Base-by-base conservation (phyloP, 2,888 invertebrate genomes). In the Pristionchus maxplancki region DNA sequence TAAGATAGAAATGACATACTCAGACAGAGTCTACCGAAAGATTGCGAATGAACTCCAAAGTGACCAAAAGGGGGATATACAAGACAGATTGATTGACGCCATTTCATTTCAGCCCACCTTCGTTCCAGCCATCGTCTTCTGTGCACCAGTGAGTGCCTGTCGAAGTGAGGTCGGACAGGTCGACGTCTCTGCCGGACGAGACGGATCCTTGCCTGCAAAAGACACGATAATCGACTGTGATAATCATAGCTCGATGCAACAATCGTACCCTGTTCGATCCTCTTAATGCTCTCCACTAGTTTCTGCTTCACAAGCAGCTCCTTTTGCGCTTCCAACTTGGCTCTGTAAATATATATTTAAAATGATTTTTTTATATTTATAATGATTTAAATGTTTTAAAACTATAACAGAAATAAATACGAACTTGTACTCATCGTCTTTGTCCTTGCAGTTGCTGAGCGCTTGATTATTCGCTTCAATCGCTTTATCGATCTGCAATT, bases 371-470 rank as follows among this genome's bases (percentile, higher is more conserved):
- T n/a, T n/a, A n/a, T n/a, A n/a, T n/a, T n/a, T n/a, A n/a, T n/a
- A n/a, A n/a, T n/a, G n/a, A n/a, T n/a, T n/a, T n/a, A n/a, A n/a
- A n/a, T n/a, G 17, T 37, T 3, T 50, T 9, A 1, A 40, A 81
- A n/a, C n/a, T n/a, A 40, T 40, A 48, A 40, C 9, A 28, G 17
- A 34, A 34, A 34, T 31, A 6, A 64, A 34, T 15, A 40, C 78
- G 0, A 20, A 78, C 78, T 44, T 89, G 87, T 90, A 91, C 40
- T 89, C 90, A 8, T 90, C 90, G 74, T 92, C 92, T 88, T 94
- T 95, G 83, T 94, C 94, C 88, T 94, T 94, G 91, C 94, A 94
- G 88, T 94, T 94, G 88, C 94, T 94, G 82, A 94, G 81, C 44
- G 94, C 94, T 90, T 92, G 90, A 31, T 90, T 90, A 83, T 94